Evolutionary conservation across 2,797 vertebrate species (phyloP).

Genomic region (Trachops cirrhosus): DNA sequence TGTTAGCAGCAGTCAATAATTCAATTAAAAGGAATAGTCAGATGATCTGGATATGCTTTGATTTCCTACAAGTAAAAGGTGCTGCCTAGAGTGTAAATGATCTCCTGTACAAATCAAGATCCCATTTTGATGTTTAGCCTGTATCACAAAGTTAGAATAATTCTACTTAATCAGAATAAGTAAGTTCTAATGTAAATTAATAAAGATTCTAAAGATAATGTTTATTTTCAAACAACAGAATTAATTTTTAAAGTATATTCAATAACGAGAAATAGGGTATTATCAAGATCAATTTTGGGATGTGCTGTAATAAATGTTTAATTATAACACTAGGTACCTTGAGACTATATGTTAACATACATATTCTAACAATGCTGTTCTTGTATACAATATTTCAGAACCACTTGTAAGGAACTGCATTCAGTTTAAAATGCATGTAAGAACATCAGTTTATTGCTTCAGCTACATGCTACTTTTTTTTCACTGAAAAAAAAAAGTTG

Average conservation of each 20-base stretch:
- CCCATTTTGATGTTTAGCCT: conserved; percentile 2
- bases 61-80: not conserved
- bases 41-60: not conserved
- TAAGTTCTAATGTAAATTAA: conserved; percentile 1
- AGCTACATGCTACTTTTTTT: not conserved
- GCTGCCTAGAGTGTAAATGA: not conserved
- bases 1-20: not conserved
- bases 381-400: conserved; percentile 17
- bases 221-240: not conserved
- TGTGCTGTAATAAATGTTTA: not conserved
- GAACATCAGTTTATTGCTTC: not conserved
- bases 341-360: not conserved
- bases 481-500: not conserved
- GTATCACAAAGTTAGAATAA: not conserved
- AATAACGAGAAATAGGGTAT: not conserved
- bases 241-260: not conserved
- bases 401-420: not conserved
- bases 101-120: conserved; percentile 16
- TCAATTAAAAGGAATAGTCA: not conserved
- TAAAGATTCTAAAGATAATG: conserved; percentile 11
- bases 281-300: not conserved
- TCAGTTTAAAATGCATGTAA: not conserved
- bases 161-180: not conserved
- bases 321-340: not conserved
- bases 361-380: not conserved